Base-by-base conservation (phyloP, 2,888 invertebrate species). In the Dascillus cervinus region DNA sequence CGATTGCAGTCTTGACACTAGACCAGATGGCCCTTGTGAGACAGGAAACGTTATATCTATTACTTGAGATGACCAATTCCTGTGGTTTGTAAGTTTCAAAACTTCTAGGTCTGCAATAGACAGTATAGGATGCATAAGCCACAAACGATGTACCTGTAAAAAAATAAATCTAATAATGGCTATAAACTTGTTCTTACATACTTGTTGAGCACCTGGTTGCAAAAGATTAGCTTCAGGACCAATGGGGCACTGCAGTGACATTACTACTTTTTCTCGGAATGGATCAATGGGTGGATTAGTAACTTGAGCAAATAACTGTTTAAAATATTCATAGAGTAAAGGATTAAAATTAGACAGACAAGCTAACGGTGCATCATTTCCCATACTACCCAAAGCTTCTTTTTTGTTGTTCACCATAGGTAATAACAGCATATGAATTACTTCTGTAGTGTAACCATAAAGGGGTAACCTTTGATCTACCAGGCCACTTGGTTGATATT, bases 211-310 rank as follows among this genome's bases (percentile, higher is more conserved):
- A 55, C 81, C 83, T 4, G 97, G 96, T 55, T 88, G 77, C 46
- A 98, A 69, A 34, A 98, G 84, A 66, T 98, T 98, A 3, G 85
- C 84, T 53, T 91, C 92, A 0, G 98, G 98, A 0, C 98, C 98
- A 53, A 98, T 81, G 0, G 97, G 97, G 57, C 96, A 96, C 42
- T 90, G 82, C 63, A 98, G 71, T 0, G 96, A 95, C 97, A 98
- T 98, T 39, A 98, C 96, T 45, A 97, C 88, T 67, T 91, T 92
- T 69, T 98, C 98, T 52, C 95, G 73, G 77, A 98, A 97, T 19
- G 98, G 98, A 72, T 98, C 98, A 48, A 98, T 97, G 3, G 98
- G 98, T 3, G 98, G 98, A 71, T 98, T 98, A 50, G 98, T 98
- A 49, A 95, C 91, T 73, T 98, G 98, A 17, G 98, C 98, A 67